These are phyloP conservation scores for Thamnophis elegans DNA, from an alignment of 2,797 vertebrate species.

Conservation along the genomic window DNA sequence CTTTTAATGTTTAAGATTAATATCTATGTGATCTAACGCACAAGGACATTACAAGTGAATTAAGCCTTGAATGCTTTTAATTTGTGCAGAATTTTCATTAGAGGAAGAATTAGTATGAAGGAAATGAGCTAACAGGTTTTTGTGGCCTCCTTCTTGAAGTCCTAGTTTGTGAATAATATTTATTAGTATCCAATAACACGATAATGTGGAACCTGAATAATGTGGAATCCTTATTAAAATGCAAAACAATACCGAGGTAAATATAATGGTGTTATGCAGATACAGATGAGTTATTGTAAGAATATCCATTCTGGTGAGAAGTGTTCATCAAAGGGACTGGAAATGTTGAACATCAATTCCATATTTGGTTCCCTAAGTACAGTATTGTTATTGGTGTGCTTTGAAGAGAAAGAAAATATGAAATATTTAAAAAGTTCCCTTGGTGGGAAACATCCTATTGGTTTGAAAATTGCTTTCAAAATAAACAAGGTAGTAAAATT, in stretches of 20 bases:
- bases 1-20: neutral
- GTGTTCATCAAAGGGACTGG: neutral
- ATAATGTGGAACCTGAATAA: neutral
- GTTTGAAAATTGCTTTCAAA: neutral
- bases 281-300: neutral
- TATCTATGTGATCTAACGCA: neutral
- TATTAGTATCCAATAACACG: neutral
- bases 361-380: neutral
- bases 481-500: neutral
- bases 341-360: neutral
- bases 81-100: neutral
- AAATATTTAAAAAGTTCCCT: neutral
- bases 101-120: neutral
- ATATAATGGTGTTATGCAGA: neutral
- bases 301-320: neutral
- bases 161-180: neutral
- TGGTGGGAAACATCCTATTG: neutral
- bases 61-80: neutral
- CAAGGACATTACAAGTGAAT: neutral
- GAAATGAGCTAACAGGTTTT: neutral
- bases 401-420: neutral
- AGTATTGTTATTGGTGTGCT: neutral
- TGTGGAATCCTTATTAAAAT: neutral
- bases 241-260: neutral
- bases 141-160: neutral